Conservation (phyloP, 2,113 vertebrate species). For the Labeo catla region DNA sequence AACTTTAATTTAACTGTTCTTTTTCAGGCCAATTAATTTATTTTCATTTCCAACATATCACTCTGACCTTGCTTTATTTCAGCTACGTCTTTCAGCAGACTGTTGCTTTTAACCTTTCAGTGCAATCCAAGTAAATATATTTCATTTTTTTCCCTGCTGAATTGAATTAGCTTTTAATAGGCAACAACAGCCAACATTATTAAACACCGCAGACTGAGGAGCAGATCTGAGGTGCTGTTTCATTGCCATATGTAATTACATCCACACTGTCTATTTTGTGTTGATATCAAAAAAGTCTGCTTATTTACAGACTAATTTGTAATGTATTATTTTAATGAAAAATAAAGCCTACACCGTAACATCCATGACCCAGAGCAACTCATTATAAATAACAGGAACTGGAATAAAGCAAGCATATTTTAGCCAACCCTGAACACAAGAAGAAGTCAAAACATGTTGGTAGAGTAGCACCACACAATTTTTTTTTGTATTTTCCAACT, state of each 20-base stretch:
- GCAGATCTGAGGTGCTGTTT: background rate
- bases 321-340: background rate
- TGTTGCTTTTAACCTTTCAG: background rate
- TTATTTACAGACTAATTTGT: background rate
- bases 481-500: background rate
- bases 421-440: background rate
- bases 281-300: background rate
- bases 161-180: background rate
- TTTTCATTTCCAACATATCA: background rate
- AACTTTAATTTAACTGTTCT: constrained; percentile 4
- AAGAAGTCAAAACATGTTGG: background rate
- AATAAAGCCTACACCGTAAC: background rate
- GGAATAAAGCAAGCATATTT: background rate
- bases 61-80: constrained; percentile 8
- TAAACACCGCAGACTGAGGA: background rate
- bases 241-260: background rate
- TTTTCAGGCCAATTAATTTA: background rate
- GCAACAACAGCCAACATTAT: background rate
- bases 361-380: background rate
- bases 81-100: background rate
- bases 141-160: background rate
- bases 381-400: background rate
- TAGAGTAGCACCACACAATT: background rate
- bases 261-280: constrained; percentile 1
- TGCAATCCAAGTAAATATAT: background rate